These are phyloP conservation scores for Ophiodon elongatus DNA, from an alignment of 2,113 vertebrate genomes.

Conservation along the genomic window DNA sequence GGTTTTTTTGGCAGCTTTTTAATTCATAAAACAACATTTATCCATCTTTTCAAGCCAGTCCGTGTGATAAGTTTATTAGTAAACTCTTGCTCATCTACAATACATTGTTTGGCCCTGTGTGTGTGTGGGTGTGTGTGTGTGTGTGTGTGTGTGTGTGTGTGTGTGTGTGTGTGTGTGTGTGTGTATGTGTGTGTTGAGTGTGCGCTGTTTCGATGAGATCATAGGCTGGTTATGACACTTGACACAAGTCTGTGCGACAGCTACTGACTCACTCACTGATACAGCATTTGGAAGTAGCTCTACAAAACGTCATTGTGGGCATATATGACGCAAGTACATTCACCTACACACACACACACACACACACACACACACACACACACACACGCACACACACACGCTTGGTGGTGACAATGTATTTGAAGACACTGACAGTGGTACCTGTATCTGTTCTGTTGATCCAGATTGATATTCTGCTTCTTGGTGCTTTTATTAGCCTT, in stretches of 20 bases:
- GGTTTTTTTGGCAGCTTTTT: neutral
- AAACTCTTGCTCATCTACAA: neutral
- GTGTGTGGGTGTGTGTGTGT: conserved; percentile 9
- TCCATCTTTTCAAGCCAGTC: neutral
- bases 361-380: neutral
- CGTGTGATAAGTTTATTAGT: neutral
- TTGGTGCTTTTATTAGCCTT: neutral
- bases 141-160: conserved; percentile 21
- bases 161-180: conserved; percentile 25
- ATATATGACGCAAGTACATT: conserved; percentile 12
- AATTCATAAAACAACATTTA: neutral
- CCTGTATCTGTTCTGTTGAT: neutral
- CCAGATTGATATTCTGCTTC: neutral
- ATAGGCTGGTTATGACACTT: conserved; percentile 62
- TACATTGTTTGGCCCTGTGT: conserved; percentile 3
- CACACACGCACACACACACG: neutral
- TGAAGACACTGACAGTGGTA: neutral
- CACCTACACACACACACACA: conserved; percentile 3
- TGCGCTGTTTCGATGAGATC: conserved; percentile 44
- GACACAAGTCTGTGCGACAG: conserved; percentile 61
- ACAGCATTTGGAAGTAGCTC: conserved; percentile 49
- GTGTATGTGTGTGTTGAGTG: neutral
- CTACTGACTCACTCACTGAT: conserved; percentile 59
- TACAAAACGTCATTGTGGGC: conserved; percentile 19
- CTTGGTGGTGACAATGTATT: neutral